Evolutionary conservation across 2,797 vertebrate species (phyloP).

Genomic region (Cottoperca gobio): DNA sequence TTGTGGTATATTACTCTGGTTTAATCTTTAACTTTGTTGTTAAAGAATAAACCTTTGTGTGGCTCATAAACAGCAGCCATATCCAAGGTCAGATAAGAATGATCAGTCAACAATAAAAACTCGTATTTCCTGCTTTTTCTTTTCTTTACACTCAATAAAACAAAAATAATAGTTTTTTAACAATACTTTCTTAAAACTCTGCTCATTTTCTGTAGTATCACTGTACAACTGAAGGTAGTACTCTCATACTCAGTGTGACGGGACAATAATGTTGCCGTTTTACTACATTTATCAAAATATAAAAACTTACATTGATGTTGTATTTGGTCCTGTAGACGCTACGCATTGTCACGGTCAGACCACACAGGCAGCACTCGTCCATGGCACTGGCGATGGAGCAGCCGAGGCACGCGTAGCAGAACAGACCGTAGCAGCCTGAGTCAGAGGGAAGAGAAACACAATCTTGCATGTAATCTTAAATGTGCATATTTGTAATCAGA

Average conservation of each 20-base stretch:
- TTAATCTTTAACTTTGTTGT: background rate
- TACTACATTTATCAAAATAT: background rate
- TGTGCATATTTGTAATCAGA: background rate
- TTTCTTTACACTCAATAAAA: background rate
- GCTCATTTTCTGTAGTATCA: background rate
- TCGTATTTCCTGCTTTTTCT: background rate
- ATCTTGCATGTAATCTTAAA: background rate
- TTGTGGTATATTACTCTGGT: background rate
- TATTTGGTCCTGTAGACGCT: conserved; percentile 89
- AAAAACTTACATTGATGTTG: conserved; percentile 83
- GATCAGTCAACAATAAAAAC: no score
- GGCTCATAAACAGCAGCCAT: background rate
- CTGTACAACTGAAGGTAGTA: background rate
- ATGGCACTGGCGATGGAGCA: conserved; percentile 85
- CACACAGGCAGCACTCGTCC: conserved; percentile 89
- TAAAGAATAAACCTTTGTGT: background rate
- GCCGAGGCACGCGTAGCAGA: conserved; percentile 77
- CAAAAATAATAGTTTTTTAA: background rate
- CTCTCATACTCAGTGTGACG: background rate
- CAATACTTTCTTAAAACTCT: background rate
- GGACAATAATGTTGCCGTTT: background rate
- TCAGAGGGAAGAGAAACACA: background rate
- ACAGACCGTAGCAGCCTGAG: conserved; percentile 80
- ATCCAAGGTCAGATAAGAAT: background rate
- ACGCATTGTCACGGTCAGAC: conserved; percentile 78